Percentiles rank a stretch among this genome's conserved stretches.
Conservation (phyloP, 2,113 vertebrate genomes). For the Neomonachus schauinslandi region DNA sequence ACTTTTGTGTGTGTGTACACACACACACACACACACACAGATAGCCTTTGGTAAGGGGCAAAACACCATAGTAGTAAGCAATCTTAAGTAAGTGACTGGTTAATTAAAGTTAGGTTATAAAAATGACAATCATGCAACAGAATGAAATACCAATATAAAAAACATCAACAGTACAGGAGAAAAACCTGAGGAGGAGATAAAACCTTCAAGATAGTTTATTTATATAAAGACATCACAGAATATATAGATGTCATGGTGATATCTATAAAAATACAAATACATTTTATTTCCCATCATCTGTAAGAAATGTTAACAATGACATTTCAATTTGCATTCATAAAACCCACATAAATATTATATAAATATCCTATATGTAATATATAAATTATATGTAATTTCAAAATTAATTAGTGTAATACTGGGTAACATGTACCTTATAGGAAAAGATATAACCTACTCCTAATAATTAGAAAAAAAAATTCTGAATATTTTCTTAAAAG, state of each 20-base stretch:
- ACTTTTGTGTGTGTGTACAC: neutral
- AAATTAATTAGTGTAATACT: conserved; percentile 34
- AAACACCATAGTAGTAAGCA: conserved; percentile 39
- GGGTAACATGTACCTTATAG: conserved; percentile 24
- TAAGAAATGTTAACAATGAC: conserved; percentile 44
- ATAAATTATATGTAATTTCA: conserved; percentile 28
- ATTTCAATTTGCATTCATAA: conserved; percentile 47
- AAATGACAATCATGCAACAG: neutral
- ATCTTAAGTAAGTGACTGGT: neutral
- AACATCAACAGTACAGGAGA: neutral
- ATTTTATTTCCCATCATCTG: conserved; percentile 24
- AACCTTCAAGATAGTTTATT: conserved; percentile 28
- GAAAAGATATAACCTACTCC: conserved; percentile 4
- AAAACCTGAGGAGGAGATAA: neutral
- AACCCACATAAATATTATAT: neutral
- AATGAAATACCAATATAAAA: conserved; percentile 32
- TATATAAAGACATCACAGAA: neutral
- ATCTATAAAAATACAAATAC: conserved; percentile 51
- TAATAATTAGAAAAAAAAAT: neutral
- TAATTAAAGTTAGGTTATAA: neutral
- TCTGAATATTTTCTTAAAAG: conserved; percentile 24
- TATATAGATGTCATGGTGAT: neutral
- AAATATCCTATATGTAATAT: neutral
- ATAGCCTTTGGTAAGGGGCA: neutral
- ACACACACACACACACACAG: neutral